A percentile compares a stretch with the other conserved stretches of the same genome.
These are phyloP conservation scores for Venustoraphidia nigricollis DNA, from an alignment of 2,888 invertebrate species.

Conservation along the genomic window DNA sequence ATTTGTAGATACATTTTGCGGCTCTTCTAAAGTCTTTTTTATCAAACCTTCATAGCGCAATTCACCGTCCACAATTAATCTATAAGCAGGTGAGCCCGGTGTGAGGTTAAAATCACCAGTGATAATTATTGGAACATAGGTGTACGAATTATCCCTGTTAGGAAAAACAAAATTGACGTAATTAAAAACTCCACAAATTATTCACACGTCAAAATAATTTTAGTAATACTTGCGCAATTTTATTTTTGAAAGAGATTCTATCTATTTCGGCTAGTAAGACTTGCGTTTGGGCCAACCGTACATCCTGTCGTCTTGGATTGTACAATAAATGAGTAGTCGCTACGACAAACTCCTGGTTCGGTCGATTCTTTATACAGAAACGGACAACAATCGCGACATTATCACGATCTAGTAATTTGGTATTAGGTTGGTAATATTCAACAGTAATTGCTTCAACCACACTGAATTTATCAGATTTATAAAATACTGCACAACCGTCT, in stretches of 20 bases:
- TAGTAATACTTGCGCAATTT: conserved; percentile 18
- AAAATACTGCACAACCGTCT: conserved; percentile 89
- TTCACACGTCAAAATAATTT: conserved; percentile 3
- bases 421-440: conserved; percentile 48
- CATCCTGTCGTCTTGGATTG: conserved; percentile 78
- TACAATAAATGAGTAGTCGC: conserved; percentile 91
- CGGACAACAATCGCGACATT: conserved; percentile 76
- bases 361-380: conserved; percentile 38
- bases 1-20: neutral
- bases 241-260: conserved; percentile 43
- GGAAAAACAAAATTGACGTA: conserved; percentile 8
- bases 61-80: conserved; percentile 47
- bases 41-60: conserved; percentile 31
- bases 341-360: conserved; percentile 46
- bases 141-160: conserved; percentile 11
- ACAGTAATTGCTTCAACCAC: conserved; percentile 50
- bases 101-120: conserved; percentile 88
- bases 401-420: conserved; percentile 60
- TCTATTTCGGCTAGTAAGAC: conserved; percentile 75
- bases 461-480: conserved; percentile 47
- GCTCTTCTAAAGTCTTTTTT: conserved; percentile 14
- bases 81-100: conserved; percentile 56
- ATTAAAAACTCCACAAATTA: neutral
- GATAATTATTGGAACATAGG: conserved; percentile 64
- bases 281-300: conserved; percentile 77